These are phyloP conservation scores for Centropus unirufus DNA, from an alignment of 2,113 vertebrate genomes.

Conservation along the genomic window DNA sequence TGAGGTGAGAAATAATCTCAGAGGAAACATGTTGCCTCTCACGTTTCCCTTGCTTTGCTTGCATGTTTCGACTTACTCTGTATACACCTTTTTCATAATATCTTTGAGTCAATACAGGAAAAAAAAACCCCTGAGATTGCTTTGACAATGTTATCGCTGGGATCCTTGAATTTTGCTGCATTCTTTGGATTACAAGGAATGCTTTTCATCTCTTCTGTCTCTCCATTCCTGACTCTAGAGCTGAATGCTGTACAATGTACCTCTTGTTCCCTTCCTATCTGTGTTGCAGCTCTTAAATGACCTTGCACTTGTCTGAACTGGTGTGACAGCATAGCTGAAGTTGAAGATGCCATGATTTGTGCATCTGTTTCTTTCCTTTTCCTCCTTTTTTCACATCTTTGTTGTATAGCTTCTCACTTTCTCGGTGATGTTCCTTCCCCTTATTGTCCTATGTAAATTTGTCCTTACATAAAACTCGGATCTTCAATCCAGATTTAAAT, in stretches of 20 bases:
- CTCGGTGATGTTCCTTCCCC: neutral
- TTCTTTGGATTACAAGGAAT: slow-evolving; percentile 28
- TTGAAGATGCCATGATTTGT: neutral
- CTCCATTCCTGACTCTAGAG: neutral
- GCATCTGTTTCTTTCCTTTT: neutral
- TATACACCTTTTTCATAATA: neutral
- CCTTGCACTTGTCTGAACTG: neutral
- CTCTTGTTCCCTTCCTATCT: slow-evolving; percentile 18
- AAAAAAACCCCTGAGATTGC: neutral
- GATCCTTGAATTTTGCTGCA: neutral
- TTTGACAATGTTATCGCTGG: neutral
- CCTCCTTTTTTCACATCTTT: neutral
- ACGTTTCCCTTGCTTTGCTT: neutral
- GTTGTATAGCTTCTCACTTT: neutral
- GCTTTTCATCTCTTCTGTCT: neutral
- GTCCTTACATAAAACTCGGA: neutral
- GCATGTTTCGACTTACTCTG: rapidly evolving
- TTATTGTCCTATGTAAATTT: neutral
- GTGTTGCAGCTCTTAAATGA: neutral
- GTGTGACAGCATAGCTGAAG: neutral
- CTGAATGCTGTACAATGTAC: neutral
- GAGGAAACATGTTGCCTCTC: neutral
- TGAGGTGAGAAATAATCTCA: neutral
- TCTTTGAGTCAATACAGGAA: neutral
- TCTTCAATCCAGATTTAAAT: neutral